Conservation (phyloP, 2,888 invertebrate genomes). For the Dascillus cervinus region DNA sequence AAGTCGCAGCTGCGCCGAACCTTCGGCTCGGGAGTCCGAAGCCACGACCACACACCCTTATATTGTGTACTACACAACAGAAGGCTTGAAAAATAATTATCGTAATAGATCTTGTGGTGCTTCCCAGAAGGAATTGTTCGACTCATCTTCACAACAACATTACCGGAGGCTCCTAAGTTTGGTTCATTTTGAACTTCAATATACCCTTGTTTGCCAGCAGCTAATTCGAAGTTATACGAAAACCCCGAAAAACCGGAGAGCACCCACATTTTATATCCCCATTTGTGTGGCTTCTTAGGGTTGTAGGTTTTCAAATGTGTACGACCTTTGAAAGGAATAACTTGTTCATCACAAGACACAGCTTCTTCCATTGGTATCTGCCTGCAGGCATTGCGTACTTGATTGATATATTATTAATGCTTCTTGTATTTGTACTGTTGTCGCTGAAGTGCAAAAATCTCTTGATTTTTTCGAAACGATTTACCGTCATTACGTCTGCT, state of each 20-base stretch:
- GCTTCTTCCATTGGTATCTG: constrained; percentile 1
- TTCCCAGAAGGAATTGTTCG: constrained; percentile 16
- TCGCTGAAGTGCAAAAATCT: constrained; percentile 6
- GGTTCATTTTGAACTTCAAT: constrained; percentile 5
- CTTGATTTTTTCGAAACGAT: constrained; percentile 7
- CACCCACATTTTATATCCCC: constrained; percentile 12
- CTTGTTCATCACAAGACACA: constrained; percentile 3
- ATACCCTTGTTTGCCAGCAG: constrained; percentile 2
- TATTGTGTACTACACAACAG: too few relatives aligned
- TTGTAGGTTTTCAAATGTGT: constrained; percentile 4
- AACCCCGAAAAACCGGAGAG: constrained; percentile 6
- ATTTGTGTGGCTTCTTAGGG: constrained; percentile 13
- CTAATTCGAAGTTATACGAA: constrained; percentile 3
- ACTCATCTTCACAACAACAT: constrained; percentile 21
- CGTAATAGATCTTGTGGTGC: constrained; percentile 20
- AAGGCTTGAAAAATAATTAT: constrained; percentile 22
- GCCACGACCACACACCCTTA: too few relatives aligned
- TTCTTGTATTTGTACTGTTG: constrained; percentile 1
- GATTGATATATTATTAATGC: not conserved
- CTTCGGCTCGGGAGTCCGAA: too few relatives aligned
- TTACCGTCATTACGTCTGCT: constrained; percentile 6
- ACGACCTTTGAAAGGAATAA: constrained; percentile 2
- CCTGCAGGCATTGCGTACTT: not conserved
- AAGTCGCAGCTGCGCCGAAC: too few relatives aligned
- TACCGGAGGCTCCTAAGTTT: constrained; percentile 20